These are phyloP conservation scores for Erythrocercus mccallii DNA, from an alignment of 2,113 vertebrate genomes.

Conservation along the genomic window DNA sequence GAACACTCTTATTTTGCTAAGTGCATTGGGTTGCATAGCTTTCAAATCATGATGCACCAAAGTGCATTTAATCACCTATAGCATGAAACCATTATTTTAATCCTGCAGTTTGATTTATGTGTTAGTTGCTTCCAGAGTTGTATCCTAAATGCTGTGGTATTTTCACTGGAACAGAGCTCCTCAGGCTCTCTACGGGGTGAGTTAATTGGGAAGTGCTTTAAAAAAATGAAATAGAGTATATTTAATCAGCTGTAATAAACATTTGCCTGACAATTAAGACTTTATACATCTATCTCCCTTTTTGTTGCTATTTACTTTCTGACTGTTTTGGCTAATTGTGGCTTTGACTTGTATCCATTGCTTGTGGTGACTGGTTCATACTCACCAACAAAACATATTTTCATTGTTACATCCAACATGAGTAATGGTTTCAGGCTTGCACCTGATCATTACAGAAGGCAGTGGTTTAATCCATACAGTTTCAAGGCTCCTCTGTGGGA, in stretches of 20 bases:
- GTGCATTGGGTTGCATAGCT: slow-evolving; percentile 21
- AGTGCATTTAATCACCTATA: slow-evolving; percentile 36
- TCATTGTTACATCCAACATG: not conserved
- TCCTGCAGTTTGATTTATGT: slow-evolving; percentile 29
- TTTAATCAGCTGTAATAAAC: slow-evolving; percentile 14
- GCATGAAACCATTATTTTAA: slow-evolving; percentile 60
- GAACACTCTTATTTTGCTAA: slow-evolving; percentile 13
- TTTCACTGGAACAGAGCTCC: slow-evolving; percentile 44
- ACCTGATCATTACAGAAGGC: not conserved
- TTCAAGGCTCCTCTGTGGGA: not conserved
- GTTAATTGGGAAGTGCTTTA: slow-evolving; percentile 40
- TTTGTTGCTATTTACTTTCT: slow-evolving; percentile 13
- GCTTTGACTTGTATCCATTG: slow-evolving; percentile 17
- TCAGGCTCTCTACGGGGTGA: slow-evolving; percentile 38
- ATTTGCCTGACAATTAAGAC: slow-evolving; percentile 10
- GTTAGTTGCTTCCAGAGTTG: slow-evolving; percentile 23
- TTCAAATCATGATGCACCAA: slow-evolving; percentile 5
- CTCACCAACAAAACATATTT: not conserved
- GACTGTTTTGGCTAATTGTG: slow-evolving; percentile 26
- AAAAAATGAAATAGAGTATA: not conserved
- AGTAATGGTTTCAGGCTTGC: not conserved
- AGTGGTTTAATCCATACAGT: not conserved
- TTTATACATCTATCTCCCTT: not conserved
- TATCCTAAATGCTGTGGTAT: slow-evolving; percentile 41
- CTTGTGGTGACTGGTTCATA: slow-evolving; percentile 4